These are phyloP conservation scores for Cyprinodon diabolis DNA, from an alignment of 2,797 vertebrate species.

Conservation along the genomic window DNA sequence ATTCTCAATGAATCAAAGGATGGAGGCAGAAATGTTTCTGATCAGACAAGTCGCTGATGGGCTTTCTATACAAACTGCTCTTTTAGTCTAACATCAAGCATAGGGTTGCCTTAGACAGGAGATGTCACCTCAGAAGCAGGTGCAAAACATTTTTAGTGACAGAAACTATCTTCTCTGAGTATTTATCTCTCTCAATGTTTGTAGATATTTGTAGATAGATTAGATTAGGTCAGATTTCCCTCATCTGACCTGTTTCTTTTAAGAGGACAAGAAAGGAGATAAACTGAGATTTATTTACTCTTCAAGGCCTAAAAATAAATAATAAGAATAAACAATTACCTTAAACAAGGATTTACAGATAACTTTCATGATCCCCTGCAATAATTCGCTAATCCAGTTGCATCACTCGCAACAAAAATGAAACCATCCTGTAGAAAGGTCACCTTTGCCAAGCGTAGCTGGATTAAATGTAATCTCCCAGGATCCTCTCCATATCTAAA, in stretches of 20 bases:
- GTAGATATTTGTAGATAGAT: neutral
- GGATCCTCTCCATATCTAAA: constrained; percentile 65
- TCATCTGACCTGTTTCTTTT: constrained; percentile 49
- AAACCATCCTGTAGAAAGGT: constrained; percentile 71
- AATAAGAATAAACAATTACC: constrained; percentile 37
- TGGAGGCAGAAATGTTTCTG: constrained; percentile 13
- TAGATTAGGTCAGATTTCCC: constrained; percentile 8
- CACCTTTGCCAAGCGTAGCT: constrained; percentile 58
- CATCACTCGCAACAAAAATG: constrained; percentile 65
- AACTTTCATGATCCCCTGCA: constrained; percentile 53
- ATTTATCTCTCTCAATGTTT: constrained; percentile 25
- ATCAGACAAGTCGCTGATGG: constrained; percentile 22
- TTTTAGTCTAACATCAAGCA: constrained; percentile 62
- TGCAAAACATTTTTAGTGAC: constrained; percentile 51
- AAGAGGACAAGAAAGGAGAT: constrained; percentile 45
- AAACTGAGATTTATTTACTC: constrained; percentile 28
- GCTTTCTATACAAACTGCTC: constrained; percentile 27
- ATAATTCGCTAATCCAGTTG: constrained; percentile 73
- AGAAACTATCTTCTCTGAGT: constrained; percentile 59
- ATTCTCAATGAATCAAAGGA: constrained; percentile 29
- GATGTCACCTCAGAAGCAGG: constrained; percentile 58
- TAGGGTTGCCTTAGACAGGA: constrained; percentile 42
- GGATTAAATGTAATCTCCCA: constrained; percentile 74
- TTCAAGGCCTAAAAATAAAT: constrained; percentile 24
- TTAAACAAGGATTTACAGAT: constrained; percentile 48